Base-by-base conservation (phyloP, 2,888 invertebrate species). In the Holacanthella duospinosa region DNA sequence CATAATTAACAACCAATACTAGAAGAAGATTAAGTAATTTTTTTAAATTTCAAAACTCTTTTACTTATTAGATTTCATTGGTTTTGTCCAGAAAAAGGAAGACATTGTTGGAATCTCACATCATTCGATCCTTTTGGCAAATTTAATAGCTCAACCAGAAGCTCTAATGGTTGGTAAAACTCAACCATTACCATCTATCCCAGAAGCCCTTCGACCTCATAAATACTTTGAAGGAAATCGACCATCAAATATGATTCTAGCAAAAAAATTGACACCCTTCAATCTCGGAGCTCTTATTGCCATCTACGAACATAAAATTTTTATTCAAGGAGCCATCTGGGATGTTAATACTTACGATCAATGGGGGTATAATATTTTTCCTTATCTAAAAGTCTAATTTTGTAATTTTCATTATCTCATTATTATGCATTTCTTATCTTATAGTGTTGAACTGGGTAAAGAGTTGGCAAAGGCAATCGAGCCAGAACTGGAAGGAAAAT, bases 311-410 rank as follows among this genome's bases (percentile, higher is more conserved):
- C 96, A 96, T 79, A 99, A 99, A 80, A 99, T 99, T 74, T 99
- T 99, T 80, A 88, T 89, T 0, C 99, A 99, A 78, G 99, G 99
- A 54, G 86, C 93, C 56, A 89, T 99, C 75, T 99, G 99, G 99
- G 92, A 97, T 79, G 95, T 99, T 76, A 99, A 99, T 79, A 97
- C 97, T 0, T 99, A 89, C 78, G 99, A 99, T 81, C 99, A 99
- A 76, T 99, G 97, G 96, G 99, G 99, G 86, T 86, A 77, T 79
- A 83, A 9, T 36, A 48, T 48, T 9, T 36, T 36, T 16, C 36
- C n/a, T n/a, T n/a, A n/a, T n/a, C n/a, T 55, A 58, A 59, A 12
- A 36, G 4, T n/a, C 53, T 57, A 4, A 19, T 24, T 43, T 9
- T 43, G 27, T 29, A 48, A 2, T 21, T 6, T 55, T 25, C 29